Percentiles rank a stretch among this genome's conserved stretches.
These are phyloP conservation scores for Podarcis muralis DNA, from an alignment of 2,113 vertebrate species.

Conservation along the genomic window DNA sequence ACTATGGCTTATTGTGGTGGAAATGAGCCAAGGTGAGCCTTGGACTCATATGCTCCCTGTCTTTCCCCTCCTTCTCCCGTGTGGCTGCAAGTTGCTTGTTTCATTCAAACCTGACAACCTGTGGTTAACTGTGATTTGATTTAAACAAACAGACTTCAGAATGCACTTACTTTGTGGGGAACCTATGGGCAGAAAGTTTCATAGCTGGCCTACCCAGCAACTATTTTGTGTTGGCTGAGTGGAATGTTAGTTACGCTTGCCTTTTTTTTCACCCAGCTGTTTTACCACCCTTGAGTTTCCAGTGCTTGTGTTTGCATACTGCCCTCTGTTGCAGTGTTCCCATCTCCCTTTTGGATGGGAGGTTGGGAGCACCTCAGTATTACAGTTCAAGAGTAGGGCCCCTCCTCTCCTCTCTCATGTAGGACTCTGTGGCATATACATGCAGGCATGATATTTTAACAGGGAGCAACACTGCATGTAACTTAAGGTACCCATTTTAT, in stretches of 20 bases:
- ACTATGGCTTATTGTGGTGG: neutral
- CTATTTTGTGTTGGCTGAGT: neutral
- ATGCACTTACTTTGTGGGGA: neutral
- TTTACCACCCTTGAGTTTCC: neutral
- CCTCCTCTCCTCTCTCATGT: too few species aligned
- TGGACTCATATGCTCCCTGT: neutral
- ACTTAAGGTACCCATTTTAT: neutral
- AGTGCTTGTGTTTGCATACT: neutral
- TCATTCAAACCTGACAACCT: neutral
- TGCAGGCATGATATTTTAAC: neutral
- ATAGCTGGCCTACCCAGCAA: neutral
- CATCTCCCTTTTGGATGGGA: neutral
- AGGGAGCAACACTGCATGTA: too few species aligned
- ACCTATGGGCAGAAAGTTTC: neutral
- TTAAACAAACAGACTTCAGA: neutral
- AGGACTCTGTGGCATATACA: neutral
- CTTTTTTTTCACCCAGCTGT: neutral
- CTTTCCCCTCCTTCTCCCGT: neutral
- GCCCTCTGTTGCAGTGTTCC: neutral
- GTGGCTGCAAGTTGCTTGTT: neutral
- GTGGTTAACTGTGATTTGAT: too few species aligned
- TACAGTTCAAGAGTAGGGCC: neutral
- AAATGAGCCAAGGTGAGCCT: neutral
- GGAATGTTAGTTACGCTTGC: neutral
- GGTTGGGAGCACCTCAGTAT: neutral